Percentiles rank a stretch among this genome's conserved stretches.
phyloP scores from a whole-genome alignment of 2,888 invertebrate species.

The Erannis defoliaria region DNA sequence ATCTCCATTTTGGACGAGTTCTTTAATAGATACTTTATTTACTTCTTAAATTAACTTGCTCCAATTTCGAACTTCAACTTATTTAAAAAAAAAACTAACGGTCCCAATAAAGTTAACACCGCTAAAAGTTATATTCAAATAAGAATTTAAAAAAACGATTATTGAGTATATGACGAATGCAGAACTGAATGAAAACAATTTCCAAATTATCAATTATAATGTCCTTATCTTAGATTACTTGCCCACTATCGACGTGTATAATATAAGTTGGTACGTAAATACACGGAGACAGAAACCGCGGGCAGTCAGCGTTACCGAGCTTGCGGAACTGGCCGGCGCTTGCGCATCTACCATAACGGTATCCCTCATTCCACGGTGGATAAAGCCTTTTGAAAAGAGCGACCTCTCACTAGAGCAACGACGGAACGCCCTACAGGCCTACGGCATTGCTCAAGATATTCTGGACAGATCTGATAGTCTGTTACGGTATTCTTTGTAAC shows the following conservation, averaged over 20 bases:
- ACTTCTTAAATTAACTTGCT: neutral
- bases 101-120: neutral
- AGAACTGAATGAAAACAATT: neutral
- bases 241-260: constrained; percentile 13
- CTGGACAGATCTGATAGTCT: neutral
- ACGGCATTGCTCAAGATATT: constrained; percentile 17
- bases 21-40: neutral
- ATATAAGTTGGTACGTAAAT: neutral
- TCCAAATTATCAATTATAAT: constrained; percentile 10
- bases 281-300: constrained; percentile 17
- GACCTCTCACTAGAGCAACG: constrained; percentile 36
- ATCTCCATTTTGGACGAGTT: constrained; percentile 69
- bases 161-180: neutral
- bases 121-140: neutral
- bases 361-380: constrained; percentile 51
- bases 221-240: constrained; percentile 20
- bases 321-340: constrained; percentile 52
- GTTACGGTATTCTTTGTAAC: constrained; percentile 1
- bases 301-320: constrained; percentile 29
- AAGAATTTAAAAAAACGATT: neutral
- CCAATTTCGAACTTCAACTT: no score
- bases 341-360: constrained; percentile 65
- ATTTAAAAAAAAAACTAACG: neutral
- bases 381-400: constrained; percentile 23
- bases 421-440: constrained; percentile 29